phyloP scores from a whole-genome alignment of 2,888 invertebrate species.

The Carcina quercana region DNA sequence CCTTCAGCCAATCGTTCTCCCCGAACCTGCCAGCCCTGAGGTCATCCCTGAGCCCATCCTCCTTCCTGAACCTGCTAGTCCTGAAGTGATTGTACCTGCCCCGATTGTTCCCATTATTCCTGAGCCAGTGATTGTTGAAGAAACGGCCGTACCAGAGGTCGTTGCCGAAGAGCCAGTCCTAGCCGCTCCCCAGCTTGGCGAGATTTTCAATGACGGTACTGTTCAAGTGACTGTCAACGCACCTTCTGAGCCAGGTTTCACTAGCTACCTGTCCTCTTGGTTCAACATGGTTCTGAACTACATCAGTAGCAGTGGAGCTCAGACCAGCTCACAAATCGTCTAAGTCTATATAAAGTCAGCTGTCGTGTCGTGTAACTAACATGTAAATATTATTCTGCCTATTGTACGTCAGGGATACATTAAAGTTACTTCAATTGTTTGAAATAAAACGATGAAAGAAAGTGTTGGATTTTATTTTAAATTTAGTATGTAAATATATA shows the following conservation, averaged over 20 bases:
- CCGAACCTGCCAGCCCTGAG: slow-evolving; percentile 6
- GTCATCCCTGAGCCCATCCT: slow-evolving; percentile 9
- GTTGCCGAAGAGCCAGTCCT: slow-evolving; percentile 7
- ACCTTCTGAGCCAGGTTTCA: slow-evolving; percentile 33
- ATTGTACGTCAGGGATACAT: background rate
- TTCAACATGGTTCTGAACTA: slow-evolving; percentile 48
- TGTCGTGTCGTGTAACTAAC: background rate
- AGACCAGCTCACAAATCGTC: slow-evolving; percentile 39
- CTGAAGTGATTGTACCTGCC: slow-evolving; percentile 11
- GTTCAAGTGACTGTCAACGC: slow-evolving; percentile 42
- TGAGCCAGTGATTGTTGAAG: slow-evolving; percentile 4
- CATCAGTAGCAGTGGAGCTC: slow-evolving; percentile 35
- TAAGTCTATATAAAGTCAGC: too few relatives aligned
- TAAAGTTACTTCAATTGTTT: too few relatives aligned
- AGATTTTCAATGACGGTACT: slow-evolving; percentile 45
- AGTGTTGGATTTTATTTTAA: background rate
- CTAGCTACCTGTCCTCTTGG: slow-evolving; percentile 46
- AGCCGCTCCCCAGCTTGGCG: slow-evolving; percentile 26
- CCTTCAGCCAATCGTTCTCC: slow-evolving; percentile 10
- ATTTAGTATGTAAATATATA: too few relatives aligned
- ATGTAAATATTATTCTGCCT: too few relatives aligned
- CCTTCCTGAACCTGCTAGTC: slow-evolving; percentile 5
- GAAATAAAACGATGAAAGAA: too few relatives aligned
- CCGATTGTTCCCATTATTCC: slow-evolving; percentile 1
- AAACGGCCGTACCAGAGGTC: slow-evolving; percentile 1